These are phyloP conservation scores for Microvelia longipes DNA, from an alignment of 1,140 invertebrate species.

Conservation along the genomic window DNA sequence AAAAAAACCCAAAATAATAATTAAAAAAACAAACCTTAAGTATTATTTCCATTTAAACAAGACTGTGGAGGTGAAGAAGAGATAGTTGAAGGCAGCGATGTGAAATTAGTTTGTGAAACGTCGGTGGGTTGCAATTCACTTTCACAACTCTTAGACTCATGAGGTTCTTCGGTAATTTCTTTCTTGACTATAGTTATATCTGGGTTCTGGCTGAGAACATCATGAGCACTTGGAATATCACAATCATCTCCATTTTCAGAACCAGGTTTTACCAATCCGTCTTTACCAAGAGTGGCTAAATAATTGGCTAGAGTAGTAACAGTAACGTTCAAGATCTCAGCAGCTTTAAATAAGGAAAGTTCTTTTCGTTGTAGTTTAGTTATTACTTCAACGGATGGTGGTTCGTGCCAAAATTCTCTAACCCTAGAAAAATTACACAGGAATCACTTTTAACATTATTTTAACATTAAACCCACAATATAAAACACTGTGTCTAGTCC, in stretches of 20 bases:
- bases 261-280: conserved; percentile 11
- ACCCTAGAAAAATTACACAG: conserved; percentile 38
- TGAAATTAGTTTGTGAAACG: background rate
- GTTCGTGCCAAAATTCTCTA: conserved; percentile 59
- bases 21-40: too few species aligned
- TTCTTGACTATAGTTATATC: conserved; percentile 46
- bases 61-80: background rate
- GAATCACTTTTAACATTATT: conserved; percentile 8
- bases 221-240: conserved; percentile 30
- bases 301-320: conserved; percentile 54
- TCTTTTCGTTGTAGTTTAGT: conserved; percentile 53
- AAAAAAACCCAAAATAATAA: too few species aligned
- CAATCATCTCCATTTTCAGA: conserved; percentile 32
- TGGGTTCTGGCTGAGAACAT: conserved; percentile 40
- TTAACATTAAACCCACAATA: too few species aligned
- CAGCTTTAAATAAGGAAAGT: conserved; percentile 49
- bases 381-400: conserved; percentile 51
- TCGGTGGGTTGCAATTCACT: too few species aligned
- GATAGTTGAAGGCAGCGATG: background rate
- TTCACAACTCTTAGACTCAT: too few species aligned
- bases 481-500: conserved; percentile 1
- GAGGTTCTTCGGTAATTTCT: conserved; percentile 26
- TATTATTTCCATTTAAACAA: background rate
- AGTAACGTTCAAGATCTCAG: conserved; percentile 54
- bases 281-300: conserved; percentile 38